These are phyloP conservation scores for Characodon lateralis DNA, from an alignment of 2,797 vertebrate genomes.

Conservation along the genomic window DNA sequence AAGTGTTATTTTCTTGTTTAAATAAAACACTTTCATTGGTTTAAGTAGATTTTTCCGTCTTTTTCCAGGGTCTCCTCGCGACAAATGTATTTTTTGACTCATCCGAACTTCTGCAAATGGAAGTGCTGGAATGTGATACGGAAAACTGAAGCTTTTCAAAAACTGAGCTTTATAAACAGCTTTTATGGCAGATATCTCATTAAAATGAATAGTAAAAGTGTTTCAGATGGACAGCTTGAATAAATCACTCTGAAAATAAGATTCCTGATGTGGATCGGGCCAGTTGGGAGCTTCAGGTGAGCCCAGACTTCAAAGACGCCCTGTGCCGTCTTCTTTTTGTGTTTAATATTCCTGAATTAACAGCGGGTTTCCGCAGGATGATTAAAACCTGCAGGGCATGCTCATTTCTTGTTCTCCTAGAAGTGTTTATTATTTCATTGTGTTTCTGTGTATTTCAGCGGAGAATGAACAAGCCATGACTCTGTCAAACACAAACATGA, in stretches of 20 bases:
- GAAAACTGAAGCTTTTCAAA: neutral
- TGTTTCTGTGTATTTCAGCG: constrained; percentile 31
- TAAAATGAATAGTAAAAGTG: constrained; percentile 1
- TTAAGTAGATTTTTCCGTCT: neutral
- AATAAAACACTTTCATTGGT: neutral
- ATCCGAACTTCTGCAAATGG: neutral
- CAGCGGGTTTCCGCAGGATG: constrained; percentile 20
- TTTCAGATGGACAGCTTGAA: constrained; percentile 9
- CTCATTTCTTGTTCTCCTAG: neutral
- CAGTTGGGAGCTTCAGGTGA: neutral
- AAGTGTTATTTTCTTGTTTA: neutral
- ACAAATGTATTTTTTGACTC: neutral
- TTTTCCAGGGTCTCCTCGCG: neutral
- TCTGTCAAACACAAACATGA: constrained; percentile 48
- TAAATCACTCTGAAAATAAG: constrained; percentile 6
- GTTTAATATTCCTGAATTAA: constrained; percentile 25
- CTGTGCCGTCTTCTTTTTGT: neutral
- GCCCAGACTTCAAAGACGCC: neutral
- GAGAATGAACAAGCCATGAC: constrained; percentile 53
- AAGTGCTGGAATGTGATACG: neutral
- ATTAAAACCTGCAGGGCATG: constrained; percentile 23
- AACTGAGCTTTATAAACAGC: constrained; percentile 9
- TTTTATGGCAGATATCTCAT: constrained; percentile 1
- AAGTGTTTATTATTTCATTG: constrained; percentile 56
- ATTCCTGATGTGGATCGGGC: constrained; percentile 6